Conservation (phyloP, 2,888 invertebrate species). For the Chalcis sispes region DNA sequence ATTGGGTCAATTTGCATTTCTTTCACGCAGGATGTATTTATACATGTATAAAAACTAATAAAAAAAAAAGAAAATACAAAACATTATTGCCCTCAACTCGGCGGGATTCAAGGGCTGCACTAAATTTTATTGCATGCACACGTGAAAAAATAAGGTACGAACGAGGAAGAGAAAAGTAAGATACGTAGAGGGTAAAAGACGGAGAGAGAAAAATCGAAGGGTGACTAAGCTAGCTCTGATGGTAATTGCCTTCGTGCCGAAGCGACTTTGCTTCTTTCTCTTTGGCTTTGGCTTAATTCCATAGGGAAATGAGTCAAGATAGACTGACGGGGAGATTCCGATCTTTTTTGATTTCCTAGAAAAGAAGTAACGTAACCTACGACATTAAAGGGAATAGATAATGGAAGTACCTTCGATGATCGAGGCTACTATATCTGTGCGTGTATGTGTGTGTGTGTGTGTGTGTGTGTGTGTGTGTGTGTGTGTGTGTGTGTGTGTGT, state of each 20-base stretch:
- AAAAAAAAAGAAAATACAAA: too few species aligned
- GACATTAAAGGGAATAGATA: constrained; percentile 49
- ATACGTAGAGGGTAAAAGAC: neutral
- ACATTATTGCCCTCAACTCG: too few species aligned
- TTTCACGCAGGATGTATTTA: too few species aligned
- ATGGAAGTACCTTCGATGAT: constrained; percentile 26
- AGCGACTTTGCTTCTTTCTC: constrained; percentile 5
- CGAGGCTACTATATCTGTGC: too few species aligned
- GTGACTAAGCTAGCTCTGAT: neutral
- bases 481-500: too few species aligned
- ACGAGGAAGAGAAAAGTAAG: too few species aligned
- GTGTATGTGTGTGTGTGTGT: neutral
- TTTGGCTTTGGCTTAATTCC: neutral
- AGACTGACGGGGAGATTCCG: constrained; percentile 18
- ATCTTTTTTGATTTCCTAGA: constrained; percentile 24
- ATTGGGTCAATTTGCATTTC: too few species aligned
- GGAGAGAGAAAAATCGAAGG: neutral
- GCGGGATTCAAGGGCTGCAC: too few species aligned
- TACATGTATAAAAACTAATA: too few species aligned
- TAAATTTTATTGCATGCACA: too few species aligned
- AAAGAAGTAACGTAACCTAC: neutral
- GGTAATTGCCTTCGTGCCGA: constrained; percentile 46
- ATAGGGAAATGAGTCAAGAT: constrained; percentile 29
- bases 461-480: too few species aligned
- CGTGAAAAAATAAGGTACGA: too few species aligned